Conservation (phyloP, 2,113 vertebrate species). For the Calonectris borealis region DNA sequence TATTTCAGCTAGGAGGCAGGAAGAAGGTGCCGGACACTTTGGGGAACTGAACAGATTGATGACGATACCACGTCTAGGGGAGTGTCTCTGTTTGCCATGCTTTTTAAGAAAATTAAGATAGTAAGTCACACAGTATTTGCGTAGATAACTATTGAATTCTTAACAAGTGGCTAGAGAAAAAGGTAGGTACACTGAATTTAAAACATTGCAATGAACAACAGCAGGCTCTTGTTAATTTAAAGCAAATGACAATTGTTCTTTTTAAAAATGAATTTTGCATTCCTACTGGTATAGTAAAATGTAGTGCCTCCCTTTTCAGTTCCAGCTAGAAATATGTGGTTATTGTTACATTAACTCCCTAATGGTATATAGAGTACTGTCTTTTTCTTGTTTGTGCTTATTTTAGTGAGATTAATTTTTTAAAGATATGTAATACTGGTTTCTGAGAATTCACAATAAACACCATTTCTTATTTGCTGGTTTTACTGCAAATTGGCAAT, state of each 20-base stretch:
- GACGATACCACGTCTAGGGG: fast-evolving
- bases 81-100: neutral
- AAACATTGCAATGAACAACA: neutral
- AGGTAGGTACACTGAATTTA: neutral
- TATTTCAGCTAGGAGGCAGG: neutral
- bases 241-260: neutral
- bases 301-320: neutral
- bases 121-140: fast-evolving
- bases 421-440: fast-evolving
- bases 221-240: neutral
- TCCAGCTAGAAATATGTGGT: neutral
- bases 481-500: neutral
- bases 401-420: neutral
- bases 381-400: neutral
- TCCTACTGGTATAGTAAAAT: neutral
- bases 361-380: neutral
- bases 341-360: neutral
- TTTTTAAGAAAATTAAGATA: neutral
- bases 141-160: neutral
- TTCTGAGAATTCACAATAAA: neutral
- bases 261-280: neutral
- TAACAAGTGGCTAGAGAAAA: neutral
- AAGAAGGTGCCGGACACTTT: neutral
- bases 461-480: neutral
- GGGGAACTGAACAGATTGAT: neutral